Evolutionary conservation across 1,140 invertebrate genomes (phyloP).

Genomic region (Diprion similis): DNA sequence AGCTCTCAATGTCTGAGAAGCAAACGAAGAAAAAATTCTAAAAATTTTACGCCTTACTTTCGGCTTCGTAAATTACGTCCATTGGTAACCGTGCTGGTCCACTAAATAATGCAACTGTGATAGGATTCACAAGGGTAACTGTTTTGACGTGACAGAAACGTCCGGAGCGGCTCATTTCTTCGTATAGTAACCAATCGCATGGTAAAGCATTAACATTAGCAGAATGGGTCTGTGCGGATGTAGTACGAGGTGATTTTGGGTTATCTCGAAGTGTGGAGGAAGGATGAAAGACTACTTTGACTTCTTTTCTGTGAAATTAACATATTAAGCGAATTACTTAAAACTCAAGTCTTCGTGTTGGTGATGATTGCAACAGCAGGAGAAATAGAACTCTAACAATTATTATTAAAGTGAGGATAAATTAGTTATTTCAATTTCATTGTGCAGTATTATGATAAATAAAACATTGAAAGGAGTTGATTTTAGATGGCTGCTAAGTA

Average conservation of each 20-base stretch:
- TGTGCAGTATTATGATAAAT: too few relatives aligned
- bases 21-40: slow-evolving; percentile 12
- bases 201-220: slow-evolving; percentile 65
- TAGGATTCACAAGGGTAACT: slow-evolving; percentile 79
- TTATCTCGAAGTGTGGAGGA: slow-evolving; percentile 72
- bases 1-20: neutral
- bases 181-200: slow-evolving; percentile 85
- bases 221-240: slow-evolving; percentile 50
- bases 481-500: too few relatives aligned
- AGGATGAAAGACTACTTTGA: slow-evolving; percentile 77
- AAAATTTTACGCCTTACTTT: slow-evolving; percentile 47
- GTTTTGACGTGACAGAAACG: slow-evolving; percentile 73
- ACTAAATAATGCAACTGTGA: slow-evolving; percentile 81
- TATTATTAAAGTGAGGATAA: too few relatives aligned
- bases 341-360: slow-evolving; percentile 7
- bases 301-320: slow-evolving; percentile 68
- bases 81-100: slow-evolving; percentile 73
- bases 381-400: too few relatives aligned
- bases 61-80: slow-evolving; percentile 66
- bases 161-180: slow-evolving; percentile 77
- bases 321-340: neutral
- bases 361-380: too few relatives aligned
- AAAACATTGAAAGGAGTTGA: too few relatives aligned
- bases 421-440: too few relatives aligned
- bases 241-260: slow-evolving; percentile 50